Evolutionary conservation across 2,113 vertebrate species (phyloP).

Genomic region (Athene cunicularia): DNA sequence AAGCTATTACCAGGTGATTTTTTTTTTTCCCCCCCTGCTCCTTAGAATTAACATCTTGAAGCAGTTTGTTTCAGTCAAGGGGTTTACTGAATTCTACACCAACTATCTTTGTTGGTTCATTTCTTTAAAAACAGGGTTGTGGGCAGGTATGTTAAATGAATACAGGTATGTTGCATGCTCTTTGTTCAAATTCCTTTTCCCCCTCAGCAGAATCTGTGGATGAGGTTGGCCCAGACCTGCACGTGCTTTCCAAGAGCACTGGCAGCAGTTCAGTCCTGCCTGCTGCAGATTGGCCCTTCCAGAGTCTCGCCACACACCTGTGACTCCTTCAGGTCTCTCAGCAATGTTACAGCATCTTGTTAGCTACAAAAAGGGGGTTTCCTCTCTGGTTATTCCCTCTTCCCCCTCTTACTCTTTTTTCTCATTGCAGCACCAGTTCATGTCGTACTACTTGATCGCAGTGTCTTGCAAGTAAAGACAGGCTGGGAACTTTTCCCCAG

Average conservation of each 20-base stretch:
- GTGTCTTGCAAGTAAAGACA: not conserved
- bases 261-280: constrained; percentile 23
- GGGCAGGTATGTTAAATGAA: not conserved
- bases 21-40: not conserved
- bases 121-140: not conserved
- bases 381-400: not conserved
- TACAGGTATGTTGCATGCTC: constrained; percentile 26
- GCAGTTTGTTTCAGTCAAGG: not conserved
- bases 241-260: not conserved
- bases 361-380: not conserved
- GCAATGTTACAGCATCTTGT: not conserved
- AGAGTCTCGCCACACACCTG: not conserved
- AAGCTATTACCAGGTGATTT: not conserved
- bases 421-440: not conserved
- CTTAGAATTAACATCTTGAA: not conserved
- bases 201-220: not conserved
- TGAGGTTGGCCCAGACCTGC: not conserved
- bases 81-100: not conserved
- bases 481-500: not conserved
- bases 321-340: not conserved
- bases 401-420: not conserved
- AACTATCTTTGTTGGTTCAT: constrained; percentile 15
- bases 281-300: not conserved
- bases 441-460: not conserved
- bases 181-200: not conserved